A percentile compares a stretch with the other conserved stretches of the same genome.
Conservation (phyloP, 2,797 vertebrate species). For the Pseudochirops corinnae region DNA sequence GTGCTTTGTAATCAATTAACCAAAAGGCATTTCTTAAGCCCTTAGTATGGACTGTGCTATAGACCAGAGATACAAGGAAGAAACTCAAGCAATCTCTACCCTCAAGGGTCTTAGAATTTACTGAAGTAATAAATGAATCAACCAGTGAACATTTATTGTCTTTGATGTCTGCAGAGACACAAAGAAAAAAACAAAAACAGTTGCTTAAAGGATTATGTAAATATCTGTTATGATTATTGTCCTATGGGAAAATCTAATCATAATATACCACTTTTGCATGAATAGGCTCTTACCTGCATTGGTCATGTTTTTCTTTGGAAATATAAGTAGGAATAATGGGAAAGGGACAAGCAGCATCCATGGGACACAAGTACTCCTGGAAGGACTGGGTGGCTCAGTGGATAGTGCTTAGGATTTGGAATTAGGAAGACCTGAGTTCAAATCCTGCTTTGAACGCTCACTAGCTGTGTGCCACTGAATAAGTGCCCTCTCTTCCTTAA, state of each 20-base stretch:
- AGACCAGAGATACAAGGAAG: background rate
- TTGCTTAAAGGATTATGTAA: background rate
- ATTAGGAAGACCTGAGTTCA: background rate
- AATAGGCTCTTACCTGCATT: background rate
- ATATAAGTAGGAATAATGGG: background rate
- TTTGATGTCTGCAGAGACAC: background rate
- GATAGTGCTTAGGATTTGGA: background rate
- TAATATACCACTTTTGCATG: background rate
- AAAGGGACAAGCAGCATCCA: background rate
- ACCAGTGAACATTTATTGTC: background rate
- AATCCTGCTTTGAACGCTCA: background rate
- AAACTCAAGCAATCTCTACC: background rate
- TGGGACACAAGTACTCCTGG: background rate
- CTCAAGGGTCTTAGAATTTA: background rate
- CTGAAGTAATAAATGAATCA: background rate
- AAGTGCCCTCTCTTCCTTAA: background rate
- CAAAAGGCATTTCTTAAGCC: background rate
- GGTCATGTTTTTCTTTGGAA: background rate
- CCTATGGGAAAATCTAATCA: background rate
- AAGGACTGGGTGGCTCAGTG: background rate
- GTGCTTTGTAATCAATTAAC: background rate
- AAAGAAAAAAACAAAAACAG: background rate
- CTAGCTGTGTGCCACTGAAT: background rate
- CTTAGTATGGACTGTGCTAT: background rate
- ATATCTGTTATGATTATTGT: background rate